phyloP scores from a whole-genome alignment of 92 coral and sea anemone genomes.

The Actinernus sp. region DNA sequence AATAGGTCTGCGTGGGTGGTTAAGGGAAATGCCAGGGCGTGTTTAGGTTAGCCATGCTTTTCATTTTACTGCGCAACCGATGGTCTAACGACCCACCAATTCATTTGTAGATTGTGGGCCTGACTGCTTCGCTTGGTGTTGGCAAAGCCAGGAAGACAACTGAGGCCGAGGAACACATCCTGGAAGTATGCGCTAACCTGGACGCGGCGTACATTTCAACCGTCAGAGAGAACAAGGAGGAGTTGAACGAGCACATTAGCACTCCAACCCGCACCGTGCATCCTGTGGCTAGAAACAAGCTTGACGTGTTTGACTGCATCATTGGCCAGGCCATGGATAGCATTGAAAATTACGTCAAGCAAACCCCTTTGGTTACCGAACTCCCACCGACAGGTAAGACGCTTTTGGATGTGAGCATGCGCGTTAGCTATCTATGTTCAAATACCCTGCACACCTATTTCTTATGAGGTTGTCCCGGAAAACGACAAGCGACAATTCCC shows the following conservation, averaged over 20 bases:
- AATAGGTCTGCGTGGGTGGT: no score
- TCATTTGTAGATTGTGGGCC: constrained; percentile 73
- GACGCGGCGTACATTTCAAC: constrained; percentile 77
- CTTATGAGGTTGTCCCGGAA: no score
- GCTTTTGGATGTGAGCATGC: no score
- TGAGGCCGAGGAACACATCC: constrained; percentile 78
- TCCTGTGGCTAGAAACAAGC: constrained; percentile 28
- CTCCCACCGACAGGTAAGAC: constrained; percentile 38
- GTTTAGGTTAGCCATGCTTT: no score
- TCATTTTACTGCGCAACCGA: no score
- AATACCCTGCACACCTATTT: no score
- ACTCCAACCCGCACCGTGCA: constrained; percentile 53
- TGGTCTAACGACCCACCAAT: no score
- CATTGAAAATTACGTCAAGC: constrained; percentile 53
- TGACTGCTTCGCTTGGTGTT: constrained; percentile 97
- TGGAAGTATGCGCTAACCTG: constrained; percentile 80
- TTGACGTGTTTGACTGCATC: constrained; percentile 56
- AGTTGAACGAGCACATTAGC: constrained; percentile 45
- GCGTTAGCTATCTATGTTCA: no score
- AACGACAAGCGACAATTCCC: no score
- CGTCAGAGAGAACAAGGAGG: constrained; percentile 57
- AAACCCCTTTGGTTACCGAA: constrained; percentile 7
- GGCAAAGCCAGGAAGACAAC: constrained; percentile 74
- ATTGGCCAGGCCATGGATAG: constrained; percentile 70
- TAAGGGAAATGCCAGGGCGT: no score